Evolutionary conservation across 2,113 vertebrate species (phyloP).

Genomic region (Gallinago media): DNA sequence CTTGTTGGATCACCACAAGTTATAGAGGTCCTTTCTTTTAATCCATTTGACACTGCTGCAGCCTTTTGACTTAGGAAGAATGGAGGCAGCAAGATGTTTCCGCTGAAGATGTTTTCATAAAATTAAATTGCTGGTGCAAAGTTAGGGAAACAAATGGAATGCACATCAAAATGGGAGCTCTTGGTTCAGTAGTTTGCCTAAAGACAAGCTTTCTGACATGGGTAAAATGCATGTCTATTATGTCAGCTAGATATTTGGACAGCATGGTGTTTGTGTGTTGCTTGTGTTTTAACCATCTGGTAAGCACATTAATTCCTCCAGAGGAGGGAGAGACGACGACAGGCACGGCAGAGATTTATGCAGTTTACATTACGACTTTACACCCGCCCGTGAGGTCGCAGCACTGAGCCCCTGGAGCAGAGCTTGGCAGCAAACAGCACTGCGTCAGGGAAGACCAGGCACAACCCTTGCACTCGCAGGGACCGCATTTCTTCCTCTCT

Average conservation of each 20-base stretch:
- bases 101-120: neutral
- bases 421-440: neutral
- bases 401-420: neutral
- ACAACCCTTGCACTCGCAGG: neutral
- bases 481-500: neutral
- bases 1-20: neutral
- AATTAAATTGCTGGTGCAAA: neutral
- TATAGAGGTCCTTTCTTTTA: neutral
- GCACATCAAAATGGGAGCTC: neutral
- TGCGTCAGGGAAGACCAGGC: neutral
- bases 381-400: neutral
- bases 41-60: neutral
- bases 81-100: neutral
- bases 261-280: neutral
- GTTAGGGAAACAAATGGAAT: neutral
- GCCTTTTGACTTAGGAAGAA: neutral
- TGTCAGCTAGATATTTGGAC: neutral
- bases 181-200: neutral
- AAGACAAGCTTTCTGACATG: neutral
- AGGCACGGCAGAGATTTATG: neutral
- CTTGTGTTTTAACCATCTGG: constrained; percentile 11
- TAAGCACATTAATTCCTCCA: neutral
- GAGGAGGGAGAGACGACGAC: neutral
- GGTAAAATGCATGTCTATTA: neutral
- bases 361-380: neutral